Base-by-base conservation (phyloP, 1,140 invertebrate genomes). In the Diorhabda elongata region DNA sequence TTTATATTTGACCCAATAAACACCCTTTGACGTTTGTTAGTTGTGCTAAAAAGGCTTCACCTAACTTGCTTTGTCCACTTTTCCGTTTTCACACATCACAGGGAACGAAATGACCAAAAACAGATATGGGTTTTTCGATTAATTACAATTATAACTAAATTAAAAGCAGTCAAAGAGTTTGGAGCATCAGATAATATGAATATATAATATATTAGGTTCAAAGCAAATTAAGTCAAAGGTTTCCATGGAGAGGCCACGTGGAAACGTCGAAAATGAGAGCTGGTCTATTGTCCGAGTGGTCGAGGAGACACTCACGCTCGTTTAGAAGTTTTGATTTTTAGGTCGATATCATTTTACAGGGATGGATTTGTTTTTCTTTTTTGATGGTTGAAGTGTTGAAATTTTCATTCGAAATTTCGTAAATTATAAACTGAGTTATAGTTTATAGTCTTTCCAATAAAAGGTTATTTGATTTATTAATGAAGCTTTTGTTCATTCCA, bases 161-260 rank as follows among this genome's bases (percentile, higher is more conserved):
- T 65, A 65, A 65, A 65, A 65, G 64, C 64, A 11, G 52, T 44
- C 61, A 63, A 63, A 63, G 61, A 11, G 43, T 41, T 8, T 52
- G 47, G 64, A 58, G 45, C 52, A 43, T 8, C 47, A 43, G 9
- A 65, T 65, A 58, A 47, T 65, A 65, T 65, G 64, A 65, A 58
- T 57, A 65, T 65, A 44, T 44, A 62, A 52, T 62, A 42, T 62
- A 4, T 9, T 11, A 11, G 4, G 47, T 56, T 65, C 52, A 56
- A 65, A 65, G 52, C 47, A 56, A 65, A 65, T 56, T 65, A 58
- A 65, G 64, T 65, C 64, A 65, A 65, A 65, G 64, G 64, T 65
- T 65, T 65, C 64, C 64, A 65, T 65, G 56, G 64, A 43, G 47
- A 41, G 42, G 56, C 7, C 64, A 57, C 44, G 64, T 56, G 47